These are phyloP conservation scores for Eulemur rubriventer DNA, from an alignment of 2,797 vertebrate species.

Conservation along the genomic window DNA sequence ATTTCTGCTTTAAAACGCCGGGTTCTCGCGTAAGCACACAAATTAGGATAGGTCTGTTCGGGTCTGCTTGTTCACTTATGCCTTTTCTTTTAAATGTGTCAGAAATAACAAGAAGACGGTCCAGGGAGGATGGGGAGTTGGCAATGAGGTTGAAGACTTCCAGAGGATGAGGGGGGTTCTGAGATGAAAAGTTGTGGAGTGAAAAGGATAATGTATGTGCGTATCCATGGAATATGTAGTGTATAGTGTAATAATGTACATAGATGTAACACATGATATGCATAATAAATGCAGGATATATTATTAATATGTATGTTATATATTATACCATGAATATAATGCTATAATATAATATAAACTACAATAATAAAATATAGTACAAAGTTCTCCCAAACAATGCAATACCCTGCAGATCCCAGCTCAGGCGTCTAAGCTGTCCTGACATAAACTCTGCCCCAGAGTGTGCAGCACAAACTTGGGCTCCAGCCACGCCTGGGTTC, in stretches of 20 bases:
- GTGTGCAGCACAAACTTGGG: accelerated
- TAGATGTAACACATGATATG: too few species aligned
- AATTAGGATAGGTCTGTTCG: neutral
- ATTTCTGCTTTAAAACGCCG: too few species aligned
- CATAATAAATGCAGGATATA: neutral
- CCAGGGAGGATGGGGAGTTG: neutral
- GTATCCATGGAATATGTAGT: accelerated
- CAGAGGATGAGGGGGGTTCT: neutral
- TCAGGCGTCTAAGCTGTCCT: too few species aligned
- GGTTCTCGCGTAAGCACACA: neutral
- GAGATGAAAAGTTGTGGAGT: neutral
- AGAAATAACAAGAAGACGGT: neutral
- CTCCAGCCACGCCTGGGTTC: accelerated
- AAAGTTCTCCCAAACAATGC: neutral
- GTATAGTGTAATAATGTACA: neutral
- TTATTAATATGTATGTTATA: too few species aligned
- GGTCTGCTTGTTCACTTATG: neutral
- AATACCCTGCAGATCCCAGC: neutral
- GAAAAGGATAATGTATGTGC: neutral
- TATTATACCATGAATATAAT: too few species aligned
- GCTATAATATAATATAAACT: too few species aligned
- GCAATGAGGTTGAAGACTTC: neutral
- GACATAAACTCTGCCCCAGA: too few species aligned
- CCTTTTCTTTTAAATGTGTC: neutral
- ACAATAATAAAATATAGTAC: too few species aligned